Evolutionary conservation across 2,888 invertebrate species (phyloP), one percentile per base, ranked within the genome.

Genomic region (Trichopria drosophilae): DNA sequence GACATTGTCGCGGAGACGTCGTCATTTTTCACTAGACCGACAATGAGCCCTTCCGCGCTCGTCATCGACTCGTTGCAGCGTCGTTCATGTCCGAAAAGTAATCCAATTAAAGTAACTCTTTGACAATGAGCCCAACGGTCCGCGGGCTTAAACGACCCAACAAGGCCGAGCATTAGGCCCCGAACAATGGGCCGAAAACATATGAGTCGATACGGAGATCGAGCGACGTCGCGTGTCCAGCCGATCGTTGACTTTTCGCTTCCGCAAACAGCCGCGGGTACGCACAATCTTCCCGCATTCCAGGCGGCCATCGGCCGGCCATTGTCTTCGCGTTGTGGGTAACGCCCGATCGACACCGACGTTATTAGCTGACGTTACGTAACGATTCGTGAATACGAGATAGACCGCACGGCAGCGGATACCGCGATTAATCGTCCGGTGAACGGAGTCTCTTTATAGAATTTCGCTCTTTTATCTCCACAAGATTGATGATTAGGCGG

Each of bases 331-430:
- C n/a, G n/a, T n/a, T n/a, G n/a, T n/a, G n/a, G n/a, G n/a, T n/a
- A n/a, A n/a, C n/a, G n/a, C n/a, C n/a, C n/a, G n/a, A n/a, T n/a
- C 61, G 62, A 65, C 63, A 58, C n/a, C n/a, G n/a, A n/a, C n/a
- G n/a, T 72, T 69, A 69, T 70, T 71, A 68, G 64, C 61, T 57
- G 19, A 18, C 22, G 45, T 57, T 64, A 60, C 64, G 70, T 67
- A 72, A 71, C 71, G 69, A 71, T 61, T 68, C 68, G 67, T 70
- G 69, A 73, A 73, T 73, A 62, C 65, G 48, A 67, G 67, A 72
- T 69, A 65, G 62, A 65, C 60, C 53, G 26, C 51, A 53, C 44
- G 63, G 55, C 55, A 55, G 24, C 10, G 24, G 66, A 64, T 59
- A 57, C 57, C 61, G 64, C 65, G 66, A 68, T 68, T 68, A 67